Evolutionary conservation across 2,113 vertebrate genomes (phyloP).

Genomic region (Podocnemis expansa): DNA sequence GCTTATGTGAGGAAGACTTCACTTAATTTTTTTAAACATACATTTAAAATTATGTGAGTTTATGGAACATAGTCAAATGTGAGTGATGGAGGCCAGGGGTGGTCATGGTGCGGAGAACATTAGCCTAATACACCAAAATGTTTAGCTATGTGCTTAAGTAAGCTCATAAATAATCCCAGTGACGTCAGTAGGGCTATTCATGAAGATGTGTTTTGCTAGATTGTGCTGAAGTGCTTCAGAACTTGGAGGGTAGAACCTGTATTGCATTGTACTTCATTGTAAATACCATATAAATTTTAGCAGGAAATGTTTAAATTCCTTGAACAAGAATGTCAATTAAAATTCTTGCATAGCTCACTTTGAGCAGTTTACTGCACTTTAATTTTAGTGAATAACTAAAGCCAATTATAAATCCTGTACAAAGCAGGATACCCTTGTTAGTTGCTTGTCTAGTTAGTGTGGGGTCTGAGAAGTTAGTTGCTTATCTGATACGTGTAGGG

Average conservation of each 20-base stretch:
- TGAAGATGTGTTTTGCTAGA: background rate
- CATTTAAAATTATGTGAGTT: background rate
- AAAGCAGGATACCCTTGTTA: slow-evolving; percentile 38
- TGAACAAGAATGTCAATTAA: background rate
- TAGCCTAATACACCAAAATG: background rate
- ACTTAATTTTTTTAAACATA: background rate
- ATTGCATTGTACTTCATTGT: background rate
- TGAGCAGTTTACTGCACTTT: slow-evolving; percentile 29
- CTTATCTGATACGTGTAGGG: too few relatives aligned
- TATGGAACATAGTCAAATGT: background rate
- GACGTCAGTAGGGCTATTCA: background rate
- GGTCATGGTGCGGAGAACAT: background rate
- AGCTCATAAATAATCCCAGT: background rate
- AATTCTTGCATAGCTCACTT: slow-evolving; percentile 18
- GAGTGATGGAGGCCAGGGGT: background rate
- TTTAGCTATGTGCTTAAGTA: background rate
- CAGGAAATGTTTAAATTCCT: slow-evolving; percentile 35
- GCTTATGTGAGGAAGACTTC: background rate
- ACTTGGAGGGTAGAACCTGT: background rate
- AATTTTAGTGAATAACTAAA: slow-evolving; percentile 61
- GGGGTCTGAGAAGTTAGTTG: too few relatives aligned
- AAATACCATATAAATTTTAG: background rate
- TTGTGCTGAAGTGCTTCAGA: background rate
- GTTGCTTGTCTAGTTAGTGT: slow-evolving; percentile 14
- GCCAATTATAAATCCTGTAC: slow-evolving; percentile 34